Conservation (phyloP, 2,888 invertebrate genomes). For the Opisthograptis luteolata region DNA sequence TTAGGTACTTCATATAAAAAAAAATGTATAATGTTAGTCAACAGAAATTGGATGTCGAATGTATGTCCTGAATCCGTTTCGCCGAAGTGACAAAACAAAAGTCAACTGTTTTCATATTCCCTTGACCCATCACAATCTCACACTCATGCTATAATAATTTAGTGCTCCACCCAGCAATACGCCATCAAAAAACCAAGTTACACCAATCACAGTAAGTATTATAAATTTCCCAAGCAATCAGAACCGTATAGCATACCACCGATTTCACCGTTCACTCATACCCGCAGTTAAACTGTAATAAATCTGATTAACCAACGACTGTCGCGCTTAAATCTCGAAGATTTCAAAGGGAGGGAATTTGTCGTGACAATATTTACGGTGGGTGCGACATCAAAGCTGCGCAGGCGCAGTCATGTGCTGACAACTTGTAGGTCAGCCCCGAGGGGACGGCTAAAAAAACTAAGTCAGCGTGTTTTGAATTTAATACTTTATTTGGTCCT, state of each 20-base stretch:
- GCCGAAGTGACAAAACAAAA: too few species aligned
- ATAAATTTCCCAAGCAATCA: constrained; percentile 18
- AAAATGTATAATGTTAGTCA: too few species aligned
- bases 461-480: constrained; percentile 72
- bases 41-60: too few species aligned
- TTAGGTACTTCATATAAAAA: too few species aligned
- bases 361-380: constrained; percentile 78
- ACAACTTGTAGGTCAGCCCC: constrained; percentile 71
- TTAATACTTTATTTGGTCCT: constrained; percentile 70
- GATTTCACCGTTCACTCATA: constrained; percentile 46
- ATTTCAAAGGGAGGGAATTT: constrained; percentile 80
- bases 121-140: too few species aligned
- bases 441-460: constrained; percentile 66
- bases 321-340: constrained; percentile 55
- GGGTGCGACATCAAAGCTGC: constrained; percentile 61
- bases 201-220: too few species aligned
- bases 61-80: too few species aligned
- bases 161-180: too few species aligned
- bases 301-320: constrained; percentile 68
- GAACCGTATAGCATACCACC: constrained; percentile 16
- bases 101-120: too few species aligned
- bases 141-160: too few species aligned
- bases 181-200: too few species aligned
- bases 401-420: constrained; percentile 50
- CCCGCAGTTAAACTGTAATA: constrained; percentile 59